A percentile compares a stretch with the other conserved stretches of the same genome.
These are phyloP conservation scores for Callosobruchus maculatus DNA, from an alignment of 2,888 invertebrate genomes.

Conservation along the genomic window DNA sequence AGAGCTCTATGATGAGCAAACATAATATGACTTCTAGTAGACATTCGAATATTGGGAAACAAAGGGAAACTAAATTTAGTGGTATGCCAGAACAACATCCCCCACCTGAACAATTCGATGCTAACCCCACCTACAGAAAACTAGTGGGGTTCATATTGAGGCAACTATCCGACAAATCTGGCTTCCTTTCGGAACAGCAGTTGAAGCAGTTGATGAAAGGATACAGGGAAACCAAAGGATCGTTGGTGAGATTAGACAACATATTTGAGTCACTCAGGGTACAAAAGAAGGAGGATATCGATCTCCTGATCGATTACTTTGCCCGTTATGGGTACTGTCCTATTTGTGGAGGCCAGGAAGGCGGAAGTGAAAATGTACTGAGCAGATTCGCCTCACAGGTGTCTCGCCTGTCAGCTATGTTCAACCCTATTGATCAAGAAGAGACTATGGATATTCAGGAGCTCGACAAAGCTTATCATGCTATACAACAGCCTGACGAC, in stretches of 20 bases:
- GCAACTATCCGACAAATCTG: slow-evolving; percentile 67
- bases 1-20: background rate
- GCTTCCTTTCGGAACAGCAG: slow-evolving; percentile 71
- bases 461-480: slow-evolving; percentile 13
- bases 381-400: slow-evolving; percentile 10
- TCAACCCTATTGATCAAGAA: background rate
- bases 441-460: slow-evolving; percentile 2
- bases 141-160: slow-evolving; percentile 62
- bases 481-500: slow-evolving; percentile 12
- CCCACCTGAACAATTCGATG: background rate
- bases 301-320: slow-evolving; percentile 67
- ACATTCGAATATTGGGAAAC: no score
- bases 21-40: background rate
- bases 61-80: no score
- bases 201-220: slow-evolving; percentile 62
- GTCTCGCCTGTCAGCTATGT: slow-evolving; percentile 7
- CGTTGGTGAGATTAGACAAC: slow-evolving; percentile 70
- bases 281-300: slow-evolving; percentile 63
- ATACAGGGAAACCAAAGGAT: slow-evolving; percentile 59
- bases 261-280: slow-evolving; percentile 77
- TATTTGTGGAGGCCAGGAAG: slow-evolving; percentile 50
- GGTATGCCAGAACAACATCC: no score
- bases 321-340: slow-evolving; percentile 70
- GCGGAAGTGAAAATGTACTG: background rate
- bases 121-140: slow-evolving; percentile 15